Conservation (phyloP, 1,140 invertebrate genomes). For the Drosophila burlai region DNA sequence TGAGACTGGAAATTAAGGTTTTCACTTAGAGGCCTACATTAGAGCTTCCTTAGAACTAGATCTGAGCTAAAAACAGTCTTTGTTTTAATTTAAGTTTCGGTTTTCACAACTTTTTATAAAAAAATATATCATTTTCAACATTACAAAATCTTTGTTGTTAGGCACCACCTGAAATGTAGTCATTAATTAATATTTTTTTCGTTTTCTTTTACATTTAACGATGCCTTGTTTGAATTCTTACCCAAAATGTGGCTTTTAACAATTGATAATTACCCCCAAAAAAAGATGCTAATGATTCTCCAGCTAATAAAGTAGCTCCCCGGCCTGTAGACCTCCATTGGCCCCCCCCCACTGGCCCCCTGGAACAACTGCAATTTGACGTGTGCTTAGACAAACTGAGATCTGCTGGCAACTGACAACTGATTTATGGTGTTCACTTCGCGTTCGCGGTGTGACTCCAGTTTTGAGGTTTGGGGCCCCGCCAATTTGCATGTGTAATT, state of each 20-base stretch:
- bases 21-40: not conserved
- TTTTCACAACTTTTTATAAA: not conserved
- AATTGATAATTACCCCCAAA: slow-evolving; percentile 22
- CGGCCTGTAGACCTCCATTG: not conserved
- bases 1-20: not conserved
- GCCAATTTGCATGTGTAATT: slow-evolving; percentile 65
- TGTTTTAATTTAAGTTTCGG: too few relatives aligned
- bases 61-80: too few relatives aligned
- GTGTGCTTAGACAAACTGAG: slow-evolving; percentile 47
- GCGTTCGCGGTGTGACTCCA: slow-evolving; percentile 33
- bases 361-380: slow-evolving; percentile 28
- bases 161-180: not conserved
- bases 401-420: slow-evolving; percentile 47
- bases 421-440: slow-evolving; percentile 52
- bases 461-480: slow-evolving; percentile 28
- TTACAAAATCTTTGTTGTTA: not conserved
- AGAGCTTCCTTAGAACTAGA: not conserved
- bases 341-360: not conserved
- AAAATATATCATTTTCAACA: not conserved
- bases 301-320: slow-evolving; percentile 26
- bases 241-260: not conserved
- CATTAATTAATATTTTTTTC: not conserved
- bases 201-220: too few relatives aligned
- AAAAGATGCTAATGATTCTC: slow-evolving; percentile 25
- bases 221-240: not conserved